Evolutionary conservation across 2,888 invertebrate genomes (phyloP).

Genomic region (Yponomeuta malinellus): DNA sequence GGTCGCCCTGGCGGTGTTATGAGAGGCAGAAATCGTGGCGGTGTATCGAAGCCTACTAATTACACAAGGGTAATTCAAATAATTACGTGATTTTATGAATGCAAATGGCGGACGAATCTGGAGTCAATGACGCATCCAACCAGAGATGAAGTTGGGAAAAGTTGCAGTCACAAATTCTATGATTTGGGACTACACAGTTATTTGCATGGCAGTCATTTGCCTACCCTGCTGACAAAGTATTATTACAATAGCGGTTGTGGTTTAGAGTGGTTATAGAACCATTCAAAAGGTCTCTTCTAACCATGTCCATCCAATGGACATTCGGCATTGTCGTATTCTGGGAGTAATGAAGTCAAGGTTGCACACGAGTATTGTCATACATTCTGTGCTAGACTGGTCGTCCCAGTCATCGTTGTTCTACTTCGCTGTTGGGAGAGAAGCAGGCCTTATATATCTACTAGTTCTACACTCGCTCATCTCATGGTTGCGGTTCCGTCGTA

Average conservation of each 20-base stretch:
- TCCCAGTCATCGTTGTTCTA: not conserved
- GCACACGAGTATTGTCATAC: not conserved
- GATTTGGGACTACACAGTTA: not conserved
- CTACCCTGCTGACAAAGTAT: not conserved
- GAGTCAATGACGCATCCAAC: conserved; percentile 48
- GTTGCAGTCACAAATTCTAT: conserved; percentile 2
- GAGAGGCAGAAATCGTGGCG: conserved; percentile 84
- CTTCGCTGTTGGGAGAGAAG: not conserved
- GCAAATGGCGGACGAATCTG: conserved; percentile 66
- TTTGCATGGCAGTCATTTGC: not conserved
- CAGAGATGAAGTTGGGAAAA: not conserved
- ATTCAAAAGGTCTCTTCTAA: not conserved
- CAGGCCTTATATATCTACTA: not conserved
- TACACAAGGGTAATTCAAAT: conserved; percentile 81
- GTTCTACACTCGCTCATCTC: conserved; percentile 3
- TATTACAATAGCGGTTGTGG: not conserved
- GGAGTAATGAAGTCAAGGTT: not conserved
- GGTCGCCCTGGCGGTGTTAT: conserved; percentile 76
- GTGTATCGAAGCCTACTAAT: conserved; percentile 77
- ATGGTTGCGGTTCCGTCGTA: not conserved
- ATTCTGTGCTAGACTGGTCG: not conserved
- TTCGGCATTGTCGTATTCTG: not conserved
- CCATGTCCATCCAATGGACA: not conserved
- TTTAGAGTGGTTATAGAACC: not conserved
- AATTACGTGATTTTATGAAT: conserved; percentile 54